Evolutionary conservation across 2,797 vertebrate genomes (phyloP).

Genomic region (Eulemur coronatus): DNA sequence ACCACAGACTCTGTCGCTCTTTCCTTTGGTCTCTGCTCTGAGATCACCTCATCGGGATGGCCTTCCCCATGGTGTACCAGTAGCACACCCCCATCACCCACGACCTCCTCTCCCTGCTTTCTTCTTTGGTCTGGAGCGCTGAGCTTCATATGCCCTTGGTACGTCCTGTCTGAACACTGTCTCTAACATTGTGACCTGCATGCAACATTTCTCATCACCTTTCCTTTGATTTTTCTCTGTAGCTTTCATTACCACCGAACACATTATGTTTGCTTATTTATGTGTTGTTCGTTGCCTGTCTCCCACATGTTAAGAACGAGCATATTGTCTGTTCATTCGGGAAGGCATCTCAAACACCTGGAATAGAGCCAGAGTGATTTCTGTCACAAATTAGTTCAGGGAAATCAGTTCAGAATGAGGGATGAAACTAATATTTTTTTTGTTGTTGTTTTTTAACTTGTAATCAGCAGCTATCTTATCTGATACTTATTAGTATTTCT

Average conservation of each 20-base stretch:
- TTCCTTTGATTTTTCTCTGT: background rate
- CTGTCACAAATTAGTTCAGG: background rate
- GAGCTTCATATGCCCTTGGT: fast-evolving
- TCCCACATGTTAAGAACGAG: fast-evolving
- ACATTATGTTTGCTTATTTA: fast-evolving
- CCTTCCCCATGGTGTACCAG: too few species aligned
- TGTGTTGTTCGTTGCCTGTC: fast-evolving
- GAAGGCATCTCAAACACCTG: background rate
- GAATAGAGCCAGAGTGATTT: background rate
- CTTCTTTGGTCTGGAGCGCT: background rate
- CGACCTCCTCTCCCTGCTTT: background rate
- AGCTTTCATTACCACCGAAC: fast-evolving
- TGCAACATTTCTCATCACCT: background rate
- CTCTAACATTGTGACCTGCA: background rate
- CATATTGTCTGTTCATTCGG: fast-evolving
- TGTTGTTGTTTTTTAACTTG: background rate
- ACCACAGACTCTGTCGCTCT: too few species aligned
- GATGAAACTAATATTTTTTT: too few species aligned
- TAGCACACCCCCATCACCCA: fast-evolving
- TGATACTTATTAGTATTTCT: background rate
- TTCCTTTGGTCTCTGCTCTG: background rate
- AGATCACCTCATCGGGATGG: too few species aligned
- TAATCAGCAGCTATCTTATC: background rate
- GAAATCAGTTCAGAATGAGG: background rate
- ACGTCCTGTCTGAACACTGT: background rate